Percentiles rank a stretch among this genome's conserved stretches.
Conservation (phyloP, 2,888 invertebrate genomes). For the Spialia ferax region DNA sequence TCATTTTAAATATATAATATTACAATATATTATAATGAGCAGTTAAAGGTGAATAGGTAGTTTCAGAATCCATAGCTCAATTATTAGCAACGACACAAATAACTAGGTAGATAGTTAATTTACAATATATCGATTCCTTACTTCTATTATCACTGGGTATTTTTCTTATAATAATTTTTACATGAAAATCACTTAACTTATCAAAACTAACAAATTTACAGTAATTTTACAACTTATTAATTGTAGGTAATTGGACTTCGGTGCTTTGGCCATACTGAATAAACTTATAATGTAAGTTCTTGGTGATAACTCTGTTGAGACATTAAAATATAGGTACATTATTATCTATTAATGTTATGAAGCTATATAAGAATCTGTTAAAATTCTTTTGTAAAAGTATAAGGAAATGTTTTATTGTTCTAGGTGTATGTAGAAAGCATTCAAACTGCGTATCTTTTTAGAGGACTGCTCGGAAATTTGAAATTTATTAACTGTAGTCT, state of each 20-base stretch:
- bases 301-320: conserved; percentile 25
- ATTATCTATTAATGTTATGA: no score
- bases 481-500: conserved; percentile 52
- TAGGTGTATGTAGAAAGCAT: conserved; percentile 12
- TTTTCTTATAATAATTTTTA: conserved; percentile 67
- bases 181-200: conserved; percentile 56
- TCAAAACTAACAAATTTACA: conserved; percentile 64
- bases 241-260: conserved; percentile 75
- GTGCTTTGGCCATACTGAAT: conserved; percentile 80
- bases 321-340: conserved; percentile 19
- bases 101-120: conserved; percentile 48
- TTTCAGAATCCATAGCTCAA: conserved; percentile 71
- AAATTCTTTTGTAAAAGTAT: conserved; percentile 26
- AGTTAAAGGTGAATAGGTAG: conserved; percentile 43
- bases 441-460: conserved; percentile 50
- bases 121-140: conserved; percentile 75
- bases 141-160: conserved; percentile 84
- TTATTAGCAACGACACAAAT: conserved; percentile 66
- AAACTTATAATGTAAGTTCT: conserved; percentile 35
- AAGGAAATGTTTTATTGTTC: conserved; percentile 3
- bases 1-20: conserved; percentile 49
- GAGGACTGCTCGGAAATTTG: conserved; percentile 11
- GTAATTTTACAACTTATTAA: conserved; percentile 76
- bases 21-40: conserved; percentile 50
- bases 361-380: not conserved